A percentile compares a stretch with the other conserved stretches of the same genome.
phyloP scores from a whole-genome alignment of 1,140 invertebrate genomes.

The Helicoverpa zea region DNA sequence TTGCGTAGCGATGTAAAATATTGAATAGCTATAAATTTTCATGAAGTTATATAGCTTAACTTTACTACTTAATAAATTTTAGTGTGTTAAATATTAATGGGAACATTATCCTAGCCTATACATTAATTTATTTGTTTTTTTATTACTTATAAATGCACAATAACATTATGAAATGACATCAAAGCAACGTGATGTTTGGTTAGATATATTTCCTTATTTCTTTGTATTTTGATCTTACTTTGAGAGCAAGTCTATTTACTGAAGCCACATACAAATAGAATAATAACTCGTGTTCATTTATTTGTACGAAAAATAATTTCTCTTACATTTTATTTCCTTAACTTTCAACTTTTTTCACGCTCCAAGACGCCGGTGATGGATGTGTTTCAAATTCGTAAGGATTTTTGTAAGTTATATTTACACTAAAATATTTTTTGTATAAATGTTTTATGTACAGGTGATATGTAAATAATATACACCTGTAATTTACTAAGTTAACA shows the following conservation, averaged over 20 bases:
- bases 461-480: no score
- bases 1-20: background rate
- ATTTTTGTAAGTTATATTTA: conserved; percentile 1
- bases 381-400: conserved; percentile 3
- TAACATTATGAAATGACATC: background rate
- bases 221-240: background rate
- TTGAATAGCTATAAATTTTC: no score
- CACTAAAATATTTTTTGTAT: background rate
- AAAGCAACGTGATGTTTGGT: no score
- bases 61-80: no score
- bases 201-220: no score
- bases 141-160: background rate
- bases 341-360: conserved; percentile 26
- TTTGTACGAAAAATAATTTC: background rate
- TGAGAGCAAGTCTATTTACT: background rate
- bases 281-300: background rate
- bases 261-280: background rate
- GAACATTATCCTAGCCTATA: no score
- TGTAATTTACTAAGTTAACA: no score
- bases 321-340: background rate
- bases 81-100: no score
- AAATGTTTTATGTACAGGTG: no score
- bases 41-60: no score
- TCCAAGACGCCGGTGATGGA: background rate
- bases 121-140: background rate